phyloP scores from a whole-genome alignment of 2,113 vertebrate species.

The Microtus pennsylvanicus region DNA sequence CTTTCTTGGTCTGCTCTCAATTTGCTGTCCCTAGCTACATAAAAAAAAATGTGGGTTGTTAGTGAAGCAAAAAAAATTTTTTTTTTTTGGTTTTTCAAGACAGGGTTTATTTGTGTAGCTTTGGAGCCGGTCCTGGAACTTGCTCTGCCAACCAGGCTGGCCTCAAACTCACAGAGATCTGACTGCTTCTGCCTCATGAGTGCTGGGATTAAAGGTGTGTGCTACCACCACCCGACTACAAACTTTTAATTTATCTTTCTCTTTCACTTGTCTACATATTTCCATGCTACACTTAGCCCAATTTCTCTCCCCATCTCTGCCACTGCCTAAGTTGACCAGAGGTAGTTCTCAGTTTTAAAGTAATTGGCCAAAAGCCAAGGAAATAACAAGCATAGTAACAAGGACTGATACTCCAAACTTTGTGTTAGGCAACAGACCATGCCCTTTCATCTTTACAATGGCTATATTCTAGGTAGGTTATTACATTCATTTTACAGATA shows the following conservation, averaged over 20 bases:
- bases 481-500: constrained; percentile 38
- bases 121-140: no score
- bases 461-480: background rate
- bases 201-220: no score
- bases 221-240: no score
- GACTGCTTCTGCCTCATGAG: no score
- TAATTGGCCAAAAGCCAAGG: constrained; percentile 8
- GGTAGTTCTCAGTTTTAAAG: background rate
- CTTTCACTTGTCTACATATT: constrained; percentile 1
- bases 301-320: background rate
- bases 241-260: constrained; percentile 16
- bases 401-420: background rate
- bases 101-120: no score
- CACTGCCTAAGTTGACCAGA: background rate
- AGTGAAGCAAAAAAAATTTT: background rate
- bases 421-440: background rate
- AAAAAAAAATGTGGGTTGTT: background rate
- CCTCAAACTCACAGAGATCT: no score
- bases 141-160: no score
- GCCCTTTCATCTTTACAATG: background rate
- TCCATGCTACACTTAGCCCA: background rate
- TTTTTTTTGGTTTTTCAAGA: no score
- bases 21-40: constrained; percentile 2
- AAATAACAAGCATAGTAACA: constrained; percentile 28
- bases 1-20: background rate